Conservation (phyloP, 1,140 invertebrate genomes). For the Drosophila erecta region DNA sequence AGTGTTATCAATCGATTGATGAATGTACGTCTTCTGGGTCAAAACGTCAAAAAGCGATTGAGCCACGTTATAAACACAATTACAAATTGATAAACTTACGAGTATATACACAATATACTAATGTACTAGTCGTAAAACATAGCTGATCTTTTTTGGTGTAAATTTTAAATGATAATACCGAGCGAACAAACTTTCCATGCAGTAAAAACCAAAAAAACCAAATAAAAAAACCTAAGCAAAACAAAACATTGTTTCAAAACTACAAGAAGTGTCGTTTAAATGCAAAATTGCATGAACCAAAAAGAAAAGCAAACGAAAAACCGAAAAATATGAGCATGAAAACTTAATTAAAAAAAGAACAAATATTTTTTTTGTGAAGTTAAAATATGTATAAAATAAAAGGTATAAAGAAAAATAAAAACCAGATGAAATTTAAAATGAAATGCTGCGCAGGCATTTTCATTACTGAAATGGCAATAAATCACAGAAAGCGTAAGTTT, state of each 20-base stretch:
- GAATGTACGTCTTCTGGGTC: constrained; percentile 31
- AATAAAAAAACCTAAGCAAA: constrained; percentile 25
- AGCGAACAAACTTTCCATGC: constrained; percentile 51
- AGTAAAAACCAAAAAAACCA: constrained; percentile 42
- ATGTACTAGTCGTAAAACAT: constrained; percentile 68
- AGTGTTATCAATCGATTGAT: constrained; percentile 52
- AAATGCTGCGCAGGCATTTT: neutral
- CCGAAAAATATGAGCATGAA: constrained; percentile 24
- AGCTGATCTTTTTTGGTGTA: constrained; percentile 75
- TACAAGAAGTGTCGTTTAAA: constrained; percentile 46
- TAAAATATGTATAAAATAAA: constrained; percentile 71
- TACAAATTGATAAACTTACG: constrained; percentile 45
- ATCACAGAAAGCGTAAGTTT: no score
- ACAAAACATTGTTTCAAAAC: constrained; percentile 50
- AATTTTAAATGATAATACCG: constrained; percentile 63
- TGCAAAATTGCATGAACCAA: constrained; percentile 62
- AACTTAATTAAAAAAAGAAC: constrained; percentile 53
- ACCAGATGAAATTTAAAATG: constrained; percentile 24
- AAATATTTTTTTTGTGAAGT: constrained; percentile 76
- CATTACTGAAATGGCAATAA: neutral
- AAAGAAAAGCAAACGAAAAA: constrained; percentile 37
- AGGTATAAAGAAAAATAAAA: constrained; percentile 43
- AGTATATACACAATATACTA: constrained; percentile 46
- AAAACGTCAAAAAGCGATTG: constrained; percentile 2
- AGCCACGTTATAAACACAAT: constrained; percentile 32